A percentile compares a stretch with the other conserved stretches of the same genome.
Evolutionary conservation across 2,113 vertebrate species (phyloP).

Genomic region (Rousettus leschenaultii): DNA sequence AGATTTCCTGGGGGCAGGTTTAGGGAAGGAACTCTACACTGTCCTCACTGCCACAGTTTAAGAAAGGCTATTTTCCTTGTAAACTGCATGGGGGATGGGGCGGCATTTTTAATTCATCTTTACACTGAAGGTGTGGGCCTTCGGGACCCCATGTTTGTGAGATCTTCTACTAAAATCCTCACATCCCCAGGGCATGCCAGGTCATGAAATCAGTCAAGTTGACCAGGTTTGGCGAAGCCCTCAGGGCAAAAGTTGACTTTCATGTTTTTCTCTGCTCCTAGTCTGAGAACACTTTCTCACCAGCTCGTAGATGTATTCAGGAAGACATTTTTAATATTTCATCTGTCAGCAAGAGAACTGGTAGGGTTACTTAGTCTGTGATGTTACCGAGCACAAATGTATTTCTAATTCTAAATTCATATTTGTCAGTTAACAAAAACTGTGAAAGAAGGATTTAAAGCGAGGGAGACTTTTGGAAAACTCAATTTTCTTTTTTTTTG

Average conservation of each 20-base stretch:
- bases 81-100: background rate
- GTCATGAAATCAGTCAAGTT: background rate
- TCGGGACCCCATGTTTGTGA: background rate
- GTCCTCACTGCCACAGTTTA: background rate
- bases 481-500: background rate
- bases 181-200: background rate
- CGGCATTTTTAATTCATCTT: background rate
- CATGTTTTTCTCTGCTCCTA: background rate
- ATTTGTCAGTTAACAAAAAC: background rate
- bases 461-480: background rate
- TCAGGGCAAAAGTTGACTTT: background rate
- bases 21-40: background rate
- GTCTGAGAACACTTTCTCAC: background rate
- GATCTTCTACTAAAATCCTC: background rate
- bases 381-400: background rate
- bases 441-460: background rate
- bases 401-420: background rate
- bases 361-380: background rate
- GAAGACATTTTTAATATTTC: background rate
- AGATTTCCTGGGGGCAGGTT: background rate
- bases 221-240: background rate
- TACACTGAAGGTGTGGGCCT: background rate
- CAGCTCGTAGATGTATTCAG: background rate
- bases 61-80: background rate
- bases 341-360: background rate